Evolutionary conservation across 2,797 vertebrate species (phyloP).

Genomic region (Enteromius fasciolatus): DNA sequence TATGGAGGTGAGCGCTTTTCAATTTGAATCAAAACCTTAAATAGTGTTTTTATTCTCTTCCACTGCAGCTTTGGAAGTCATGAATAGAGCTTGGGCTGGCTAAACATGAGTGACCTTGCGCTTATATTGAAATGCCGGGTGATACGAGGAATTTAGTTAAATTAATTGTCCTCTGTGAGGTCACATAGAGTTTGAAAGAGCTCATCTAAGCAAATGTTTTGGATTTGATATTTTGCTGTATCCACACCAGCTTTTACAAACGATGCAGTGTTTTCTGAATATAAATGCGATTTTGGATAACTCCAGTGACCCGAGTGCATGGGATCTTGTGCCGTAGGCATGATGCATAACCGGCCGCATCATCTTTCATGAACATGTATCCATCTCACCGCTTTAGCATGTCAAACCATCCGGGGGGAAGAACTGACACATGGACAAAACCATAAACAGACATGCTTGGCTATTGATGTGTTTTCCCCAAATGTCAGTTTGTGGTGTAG

Average conservation of each 20-base stretch:
- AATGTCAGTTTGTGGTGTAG: conserved; percentile 30
- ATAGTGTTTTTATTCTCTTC: conserved; percentile 63
- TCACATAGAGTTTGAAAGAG: conserved; percentile 19
- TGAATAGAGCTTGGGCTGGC: conserved; percentile 43
- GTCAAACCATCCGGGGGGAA: conserved; percentile 31
- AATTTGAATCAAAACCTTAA: conserved; percentile 73
- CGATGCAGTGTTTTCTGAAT: conserved; percentile 42
- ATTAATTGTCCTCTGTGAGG: conserved; percentile 50
- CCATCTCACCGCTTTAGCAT: conserved; percentile 32
- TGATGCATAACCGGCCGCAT: conserved; percentile 43
- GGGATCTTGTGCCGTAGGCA: conserved; percentile 34
- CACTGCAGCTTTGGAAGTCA: conserved; percentile 43
- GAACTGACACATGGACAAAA: conserved; percentile 24
- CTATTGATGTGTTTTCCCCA: conserved; percentile 21
- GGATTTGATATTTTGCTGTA: conserved; percentile 34
- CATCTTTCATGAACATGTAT: conserved; percentile 25
- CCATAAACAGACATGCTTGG: neutral
- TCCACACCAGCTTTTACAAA: conserved; percentile 32
- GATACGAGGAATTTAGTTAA: conserved; percentile 46
- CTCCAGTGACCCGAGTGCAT: conserved; percentile 25
- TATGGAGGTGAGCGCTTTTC: conserved; percentile 72
- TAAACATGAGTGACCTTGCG: conserved; percentile 53
- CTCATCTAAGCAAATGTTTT: conserved; percentile 37
- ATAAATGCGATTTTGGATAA: conserved; percentile 46
- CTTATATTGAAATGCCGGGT: conserved; percentile 48